Base-by-base conservation (phyloP, 1,140 invertebrate species). In the Zeugodacus cucurbitae region DNA sequence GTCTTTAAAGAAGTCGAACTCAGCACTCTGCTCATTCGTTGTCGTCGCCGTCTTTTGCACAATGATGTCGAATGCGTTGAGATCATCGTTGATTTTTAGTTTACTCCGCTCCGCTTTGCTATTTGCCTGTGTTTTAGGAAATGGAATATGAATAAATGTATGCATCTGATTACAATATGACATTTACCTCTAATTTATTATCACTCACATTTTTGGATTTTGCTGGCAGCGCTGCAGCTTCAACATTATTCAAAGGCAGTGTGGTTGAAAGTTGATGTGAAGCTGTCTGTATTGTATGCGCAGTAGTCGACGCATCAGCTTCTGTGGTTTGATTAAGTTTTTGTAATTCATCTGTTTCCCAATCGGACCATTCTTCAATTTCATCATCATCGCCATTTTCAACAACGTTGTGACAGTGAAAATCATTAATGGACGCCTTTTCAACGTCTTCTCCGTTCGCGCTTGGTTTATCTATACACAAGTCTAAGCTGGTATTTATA, bases 1-100 rank as follows among this genome's bases (percentile, higher is more conserved):
- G 91, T 97, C 97, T 86, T 96, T 96, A 90, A 97, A 97, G 89
- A 97, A 97, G 91, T 97, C 96, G 90, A 96, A 94, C 88, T 96
- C 96, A 87, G 96, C 90, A 29, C 89, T 88, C 86, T 94, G 93
- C 11, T 90, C 90, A 74, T 90, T 89, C 44, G 93, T 93, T 22
- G 93, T 90, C 89, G 95, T 95, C 87, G 87, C 88, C 5, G 91
- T 90, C 10, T 89, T 57, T 67, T 96, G 95, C 91, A 96, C 95
- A 91, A 97, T 96, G 70, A 97, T 97, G 90, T 97, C 96, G 32
- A 97, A 93, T 88, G 96, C 95, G 6, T 94, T 95, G 89, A 97
- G 96, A 92, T 96, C 95, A 94, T 96, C 93, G 91, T 95, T 89
- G 91, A 94, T 70, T 41, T 89, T 89, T 26, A 48, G 41, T 26